phyloP scores from a whole-genome alignment of 2,797 vertebrate genomes.

The Prunella strophiata region DNA sequence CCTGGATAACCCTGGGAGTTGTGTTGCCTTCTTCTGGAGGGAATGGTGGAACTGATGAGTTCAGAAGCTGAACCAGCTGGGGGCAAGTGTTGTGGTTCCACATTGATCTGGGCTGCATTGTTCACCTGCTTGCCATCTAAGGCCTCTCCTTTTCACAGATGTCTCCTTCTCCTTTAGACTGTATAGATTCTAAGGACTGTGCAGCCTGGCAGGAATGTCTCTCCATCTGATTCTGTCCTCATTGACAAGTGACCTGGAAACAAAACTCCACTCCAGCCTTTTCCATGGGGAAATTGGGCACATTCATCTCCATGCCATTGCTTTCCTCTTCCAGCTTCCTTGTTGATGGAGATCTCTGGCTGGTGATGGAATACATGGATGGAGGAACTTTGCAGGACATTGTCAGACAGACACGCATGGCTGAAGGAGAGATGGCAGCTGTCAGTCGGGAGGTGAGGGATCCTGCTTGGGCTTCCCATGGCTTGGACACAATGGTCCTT shows the following conservation, averaged over 20 bases:
- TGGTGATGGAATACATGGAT: slow-evolving; percentile 97
- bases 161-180: background rate
- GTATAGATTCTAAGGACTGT: background rate
- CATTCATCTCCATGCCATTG: background rate
- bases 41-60: background rate
- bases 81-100: background rate
- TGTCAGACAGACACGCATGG: slow-evolving; percentile 96
- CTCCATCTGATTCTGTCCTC: background rate
- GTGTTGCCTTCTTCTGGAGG: no score
- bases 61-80: background rate
- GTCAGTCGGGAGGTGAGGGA: slow-evolving; percentile 93
- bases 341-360: slow-evolving; percentile 95
- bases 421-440: slow-evolving; percentile 96
- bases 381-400: slow-evolving; percentile 94
- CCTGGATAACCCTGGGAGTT: no score
- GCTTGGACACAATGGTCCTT: background rate
- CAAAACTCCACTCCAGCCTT: background rate
- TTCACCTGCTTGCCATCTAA: background rate
- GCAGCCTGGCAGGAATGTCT: background rate
- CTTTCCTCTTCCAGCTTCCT: slow-evolving; percentile 83
- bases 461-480: accelerated
- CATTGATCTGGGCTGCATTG: background rate
- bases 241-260: background rate
- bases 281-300: background rate
- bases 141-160: background rate